Conservation (phyloP, 2,797 vertebrate genomes). For the Danio aesculapii region DNA sequence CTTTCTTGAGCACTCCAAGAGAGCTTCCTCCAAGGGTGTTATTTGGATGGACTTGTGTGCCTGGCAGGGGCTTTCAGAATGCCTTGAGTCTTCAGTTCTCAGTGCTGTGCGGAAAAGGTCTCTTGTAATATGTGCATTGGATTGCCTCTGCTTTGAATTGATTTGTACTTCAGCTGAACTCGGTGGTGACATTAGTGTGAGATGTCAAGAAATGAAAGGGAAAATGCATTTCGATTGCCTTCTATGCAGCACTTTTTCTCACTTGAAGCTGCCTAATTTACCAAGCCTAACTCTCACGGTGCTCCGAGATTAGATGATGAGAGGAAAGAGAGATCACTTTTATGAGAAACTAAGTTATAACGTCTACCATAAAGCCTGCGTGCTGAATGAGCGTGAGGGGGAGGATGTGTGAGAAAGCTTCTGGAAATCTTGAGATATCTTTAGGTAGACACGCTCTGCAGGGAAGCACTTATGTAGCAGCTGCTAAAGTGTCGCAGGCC, state of each 20-base stretch:
- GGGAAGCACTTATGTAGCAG: conserved; percentile 25
- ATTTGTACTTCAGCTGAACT: conserved; percentile 38
- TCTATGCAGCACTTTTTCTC: neutral
- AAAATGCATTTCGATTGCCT: neutral
- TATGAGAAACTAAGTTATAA: conserved; percentile 22
- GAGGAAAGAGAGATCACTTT: neutral
- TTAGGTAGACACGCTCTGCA: conserved; percentile 32
- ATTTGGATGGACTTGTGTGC: conserved; percentile 51
- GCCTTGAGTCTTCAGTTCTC: conserved; percentile 28
- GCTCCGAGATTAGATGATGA: conserved; percentile 14
- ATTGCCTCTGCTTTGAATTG: conserved; percentile 32
- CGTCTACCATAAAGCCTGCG: neutral
- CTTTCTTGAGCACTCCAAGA: conserved; percentile 31
- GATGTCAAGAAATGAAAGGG: neutral
- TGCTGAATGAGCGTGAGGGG: conserved; percentile 5
- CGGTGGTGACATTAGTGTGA: conserved; percentile 18
- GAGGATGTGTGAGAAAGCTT: conserved; percentile 51
- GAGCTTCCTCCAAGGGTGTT: conserved; percentile 37
- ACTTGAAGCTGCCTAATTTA: conserved; percentile 21
- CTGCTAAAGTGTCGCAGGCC: conserved; percentile 25
- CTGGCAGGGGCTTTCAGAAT: conserved; percentile 24
- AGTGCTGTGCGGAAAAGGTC: conserved; percentile 16
- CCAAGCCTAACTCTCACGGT: neutral
- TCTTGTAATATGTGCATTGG: conserved; percentile 15
- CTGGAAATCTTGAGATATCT: conserved; percentile 53